A percentile compares a stretch with the other conserved stretches of the same genome.
Evolutionary conservation across 30 jellyfish, hydroid and myxozoan genomes (phyloP).

Genomic region (Pelagia noctiluca): DNA sequence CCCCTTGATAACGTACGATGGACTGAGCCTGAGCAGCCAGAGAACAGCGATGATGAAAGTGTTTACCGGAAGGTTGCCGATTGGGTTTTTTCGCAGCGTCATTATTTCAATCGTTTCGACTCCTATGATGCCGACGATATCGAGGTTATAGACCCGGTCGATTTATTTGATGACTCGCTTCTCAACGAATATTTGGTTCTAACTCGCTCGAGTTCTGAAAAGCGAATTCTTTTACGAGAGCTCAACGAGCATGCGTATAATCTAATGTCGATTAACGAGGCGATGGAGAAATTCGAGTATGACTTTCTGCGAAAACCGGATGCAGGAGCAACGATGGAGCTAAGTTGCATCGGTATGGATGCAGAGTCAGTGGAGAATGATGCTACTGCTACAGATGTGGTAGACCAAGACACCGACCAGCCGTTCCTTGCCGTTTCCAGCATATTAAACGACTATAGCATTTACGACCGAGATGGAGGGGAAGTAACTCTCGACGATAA

Average conservation of each 20-base stretch:
- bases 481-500: slow-evolving; percentile 40
- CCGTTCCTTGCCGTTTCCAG: slow-evolving; percentile 84
- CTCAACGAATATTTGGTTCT: slow-evolving; percentile 86
- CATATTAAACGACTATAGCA: slow-evolving; percentile 62
- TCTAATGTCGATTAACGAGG: slow-evolving; percentile 84
- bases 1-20: slow-evolving; percentile 39
- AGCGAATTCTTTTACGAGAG: slow-evolving; percentile 90
- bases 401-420: not conserved
- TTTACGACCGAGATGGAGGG: slow-evolving; percentile 84
- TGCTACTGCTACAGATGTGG: slow-evolving; percentile 7
- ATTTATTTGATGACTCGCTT: slow-evolving; percentile 91
- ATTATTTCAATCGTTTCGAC: slow-evolving; percentile 73
- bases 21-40: slow-evolving; percentile 18
- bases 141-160: slow-evolving; percentile 98
- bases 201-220: slow-evolving; percentile 85
- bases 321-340: slow-evolving; percentile 65
- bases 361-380: slow-evolving; percentile 12
- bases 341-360: slow-evolving; percentile 37
- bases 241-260: slow-evolving; percentile 73
- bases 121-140: slow-evolving; percentile 81
- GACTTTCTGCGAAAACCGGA: slow-evolving; percentile 83
- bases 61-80: slow-evolving; percentile 89
- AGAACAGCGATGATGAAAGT: slow-evolving; percentile 28
- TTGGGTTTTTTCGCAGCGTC: slow-evolving; percentile 96
- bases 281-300: slow-evolving; percentile 58